A percentile compares a stretch with the other conserved stretches of the same genome.
phyloP scores from a whole-genome alignment of 2,888 invertebrate species.

The Synergus itoensis region DNA sequence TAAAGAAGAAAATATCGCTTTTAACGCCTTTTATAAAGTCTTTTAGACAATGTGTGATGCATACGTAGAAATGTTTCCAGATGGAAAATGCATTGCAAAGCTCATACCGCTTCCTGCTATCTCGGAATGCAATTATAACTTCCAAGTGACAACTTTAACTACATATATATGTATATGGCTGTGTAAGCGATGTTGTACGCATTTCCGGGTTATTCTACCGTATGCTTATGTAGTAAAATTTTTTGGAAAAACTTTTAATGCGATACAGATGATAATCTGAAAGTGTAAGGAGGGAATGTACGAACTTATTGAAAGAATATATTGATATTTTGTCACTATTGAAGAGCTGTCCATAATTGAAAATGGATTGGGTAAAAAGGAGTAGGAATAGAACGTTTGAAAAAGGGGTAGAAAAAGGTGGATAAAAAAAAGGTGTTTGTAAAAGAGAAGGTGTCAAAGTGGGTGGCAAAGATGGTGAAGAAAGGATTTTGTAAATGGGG shows the following conservation, averaged over 20 bases:
- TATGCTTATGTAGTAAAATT: not conserved
- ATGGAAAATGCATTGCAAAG: conserved; percentile 29
- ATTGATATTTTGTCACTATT: no score
- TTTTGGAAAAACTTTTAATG: conserved; percentile 3
- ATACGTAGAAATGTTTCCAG: conserved; percentile 19
- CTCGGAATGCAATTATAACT: conserved; percentile 48
- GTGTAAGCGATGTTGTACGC: conserved; percentile 11
- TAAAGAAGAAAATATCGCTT: conserved; percentile 11
- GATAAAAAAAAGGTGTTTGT: no score
- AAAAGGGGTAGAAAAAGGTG: no score
- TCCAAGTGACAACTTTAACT: conserved; percentile 42
- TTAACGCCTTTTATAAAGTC: conserved; percentile 26
- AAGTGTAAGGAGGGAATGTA: no score
- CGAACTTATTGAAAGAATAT: no score
- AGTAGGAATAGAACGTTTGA: no score
- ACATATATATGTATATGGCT: not conserved
- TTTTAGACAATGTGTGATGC: conserved; percentile 2
- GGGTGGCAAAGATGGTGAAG: no score
- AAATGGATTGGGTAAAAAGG: no score
- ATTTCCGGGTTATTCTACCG: conserved; percentile 6
- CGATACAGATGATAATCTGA: not conserved
- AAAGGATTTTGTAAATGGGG: no score
- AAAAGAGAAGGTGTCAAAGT: no score
- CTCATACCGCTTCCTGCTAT: conserved; percentile 43
- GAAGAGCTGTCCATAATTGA: no score